phyloP scores from a whole-genome alignment of 2,113 vertebrate genomes.

The Ia io region DNA sequence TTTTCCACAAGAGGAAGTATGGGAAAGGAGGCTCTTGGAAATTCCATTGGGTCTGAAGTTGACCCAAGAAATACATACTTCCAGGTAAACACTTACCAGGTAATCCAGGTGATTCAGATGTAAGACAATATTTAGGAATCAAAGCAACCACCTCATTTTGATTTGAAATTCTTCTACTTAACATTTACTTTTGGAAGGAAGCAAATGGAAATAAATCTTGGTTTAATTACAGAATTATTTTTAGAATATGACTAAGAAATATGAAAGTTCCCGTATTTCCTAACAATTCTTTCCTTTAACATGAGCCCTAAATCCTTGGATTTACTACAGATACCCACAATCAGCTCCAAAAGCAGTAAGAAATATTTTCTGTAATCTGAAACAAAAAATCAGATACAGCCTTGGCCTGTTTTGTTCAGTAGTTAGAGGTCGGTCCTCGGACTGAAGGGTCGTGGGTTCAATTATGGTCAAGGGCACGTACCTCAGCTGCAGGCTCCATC shows the following conservation, averaged over 20 bases:
- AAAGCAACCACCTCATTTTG: not conserved
- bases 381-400: not conserved
- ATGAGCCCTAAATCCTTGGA: not conserved
- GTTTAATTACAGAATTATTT: constrained; percentile 20
- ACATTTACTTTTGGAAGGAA: not conserved
- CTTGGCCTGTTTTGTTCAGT: too few relatives aligned
- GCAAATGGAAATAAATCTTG: not conserved
- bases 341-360: not conserved
- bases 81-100: not conserved
- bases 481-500: too few relatives aligned
- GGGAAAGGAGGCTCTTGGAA: not conserved
- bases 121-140: not conserved
- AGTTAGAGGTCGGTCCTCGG: too few relatives aligned
- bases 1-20: not conserved
- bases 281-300: constrained; percentile 1
- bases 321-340: not conserved
- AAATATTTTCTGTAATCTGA: not conserved
- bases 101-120: not conserved
- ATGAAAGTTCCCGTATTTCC: not conserved
- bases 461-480: too few relatives aligned
- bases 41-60: not conserved
- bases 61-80: not conserved
- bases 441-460: too few relatives aligned
- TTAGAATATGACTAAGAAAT: not conserved
- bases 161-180: not conserved